Evolutionary conservation across 2,113 vertebrate species (phyloP).

Genomic region (Mesitornis unicolor): DNA sequence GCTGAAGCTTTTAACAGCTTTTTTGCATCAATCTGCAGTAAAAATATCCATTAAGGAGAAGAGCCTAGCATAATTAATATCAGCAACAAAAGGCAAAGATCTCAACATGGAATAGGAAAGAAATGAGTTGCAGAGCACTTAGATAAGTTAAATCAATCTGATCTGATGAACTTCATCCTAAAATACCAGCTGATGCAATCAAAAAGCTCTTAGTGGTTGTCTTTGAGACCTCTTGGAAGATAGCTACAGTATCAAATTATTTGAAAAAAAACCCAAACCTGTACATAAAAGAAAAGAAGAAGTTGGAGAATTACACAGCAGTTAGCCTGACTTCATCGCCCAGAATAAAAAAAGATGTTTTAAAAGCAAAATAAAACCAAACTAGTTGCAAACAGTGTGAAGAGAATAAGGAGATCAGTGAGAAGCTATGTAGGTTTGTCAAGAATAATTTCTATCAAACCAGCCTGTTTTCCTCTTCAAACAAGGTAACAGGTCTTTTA

Average conservation of each 20-base stretch:
- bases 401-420: neutral
- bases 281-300: neutral
- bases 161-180: slow-evolving; percentile 19
- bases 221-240: neutral
- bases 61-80: slow-evolving; percentile 43
- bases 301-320: neutral
- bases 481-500: neutral
- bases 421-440: neutral
- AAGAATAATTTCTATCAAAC: neutral
- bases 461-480: neutral
- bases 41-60: slow-evolving; percentile 32
- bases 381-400: neutral
- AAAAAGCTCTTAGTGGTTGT: neutral
- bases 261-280: neutral
- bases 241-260: neutral
- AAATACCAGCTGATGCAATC: neutral
- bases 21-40: slow-evolving; percentile 12
- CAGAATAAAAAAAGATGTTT: neutral
- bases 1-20: slow-evolving; percentile 34
- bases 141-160: neutral
- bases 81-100: neutral
- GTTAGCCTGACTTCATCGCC: neutral
- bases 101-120: neutral
- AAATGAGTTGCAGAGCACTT: neutral
- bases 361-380: neutral